Base-by-base conservation (phyloP, 1,140 invertebrate species). In the Heterodera carotae region DNA sequence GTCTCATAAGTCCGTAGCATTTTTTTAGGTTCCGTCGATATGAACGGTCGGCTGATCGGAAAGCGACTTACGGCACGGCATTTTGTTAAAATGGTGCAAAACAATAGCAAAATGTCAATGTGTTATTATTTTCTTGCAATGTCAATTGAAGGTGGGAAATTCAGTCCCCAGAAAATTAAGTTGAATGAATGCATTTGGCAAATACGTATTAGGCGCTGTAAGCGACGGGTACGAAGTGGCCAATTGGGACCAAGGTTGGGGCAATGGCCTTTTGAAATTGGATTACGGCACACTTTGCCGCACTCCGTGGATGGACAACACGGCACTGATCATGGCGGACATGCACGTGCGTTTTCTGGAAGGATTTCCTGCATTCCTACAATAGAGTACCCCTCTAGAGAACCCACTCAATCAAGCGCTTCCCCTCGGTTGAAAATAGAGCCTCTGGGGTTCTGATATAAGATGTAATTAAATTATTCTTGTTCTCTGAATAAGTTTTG, bases 21-120 rank as follows among this genome's bases (percentile, higher is more conserved):
- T n/a, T n/a, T n/a, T n/a, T n/a, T 18, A 66, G 62, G 48, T 4
- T 56, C 62, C 12, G 72, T 74, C 27, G 72, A 74, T 33, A 64
- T 74, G 56, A 53, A 74, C 27, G 72, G 48, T 22, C 43, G 72
- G 7, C 53, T 74, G 27, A 74, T 74, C 15, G 72, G 72, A 3
- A 74, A 74, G 33, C 59, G 72, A 34, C 6, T 74, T 6, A 62
- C 56, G 15, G 56, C 12, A 2, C 43, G 72, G 6, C 27, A 74
- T 62, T 74, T 74, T 36, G 59, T 64, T 3, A 56, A 74, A 56
- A 31, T 59, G 56, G 43, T 25, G 25, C 48, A 74, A 62, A 74
- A 62, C 31, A 74, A 29, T 31, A 3, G n/a, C 64, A 74, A 56
- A 27, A 74, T 74, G 34, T 31, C 34, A 1, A 3, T 34, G 2